Percentiles rank a stretch among this genome's conserved stretches.
phyloP scores from a whole-genome alignment of 2,113 vertebrate species.

The Entomyzon cyanotis region DNA sequence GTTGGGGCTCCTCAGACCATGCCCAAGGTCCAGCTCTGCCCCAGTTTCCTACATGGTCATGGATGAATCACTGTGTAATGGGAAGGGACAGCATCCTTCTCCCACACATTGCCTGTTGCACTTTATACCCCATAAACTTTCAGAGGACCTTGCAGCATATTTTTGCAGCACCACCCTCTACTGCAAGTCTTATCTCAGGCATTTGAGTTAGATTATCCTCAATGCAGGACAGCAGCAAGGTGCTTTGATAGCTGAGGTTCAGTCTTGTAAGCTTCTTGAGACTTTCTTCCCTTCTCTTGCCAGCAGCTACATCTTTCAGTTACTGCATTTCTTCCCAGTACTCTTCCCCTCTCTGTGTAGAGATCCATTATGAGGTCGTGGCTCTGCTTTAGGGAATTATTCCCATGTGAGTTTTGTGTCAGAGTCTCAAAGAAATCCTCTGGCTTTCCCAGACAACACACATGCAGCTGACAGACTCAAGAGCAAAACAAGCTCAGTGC shows the following conservation, averaged over 20 bases:
- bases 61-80: neutral
- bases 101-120: neutral
- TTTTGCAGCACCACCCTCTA: neutral
- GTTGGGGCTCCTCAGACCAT: neutral
- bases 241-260: neutral
- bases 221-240: neutral
- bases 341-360: neutral
- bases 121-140: neutral
- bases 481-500: neutral
- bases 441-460: neutral
- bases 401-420: neutral
- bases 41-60: neutral
- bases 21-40: neutral
- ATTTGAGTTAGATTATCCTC: neutral
- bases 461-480: neutral
- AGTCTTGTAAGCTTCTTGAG: neutral
- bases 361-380: neutral
- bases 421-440: neutral
- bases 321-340: neutral
- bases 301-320: neutral
- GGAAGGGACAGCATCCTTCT: neutral
- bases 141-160: neutral
- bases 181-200: neutral
- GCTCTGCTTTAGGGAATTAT: neutral
- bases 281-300: neutral